These are phyloP conservation scores for Magallana gigas DNA, from an alignment of 1,140 invertebrate species.

Conservation along the genomic window DNA sequence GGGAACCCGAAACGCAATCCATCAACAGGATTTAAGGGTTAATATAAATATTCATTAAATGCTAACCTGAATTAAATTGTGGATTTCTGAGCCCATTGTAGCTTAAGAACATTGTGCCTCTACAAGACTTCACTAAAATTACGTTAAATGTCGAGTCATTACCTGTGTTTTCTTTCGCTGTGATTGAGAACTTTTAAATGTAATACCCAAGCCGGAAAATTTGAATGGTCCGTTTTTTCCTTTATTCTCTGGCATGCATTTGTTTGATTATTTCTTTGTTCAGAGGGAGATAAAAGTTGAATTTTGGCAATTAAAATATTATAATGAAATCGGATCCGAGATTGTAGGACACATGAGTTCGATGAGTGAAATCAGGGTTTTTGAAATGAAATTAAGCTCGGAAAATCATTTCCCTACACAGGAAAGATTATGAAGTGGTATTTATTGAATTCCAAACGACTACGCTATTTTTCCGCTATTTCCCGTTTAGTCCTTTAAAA, in stretches of 20 bases:
- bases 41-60: conserved; percentile 38
- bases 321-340: background rate
- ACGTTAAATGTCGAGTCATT: background rate
- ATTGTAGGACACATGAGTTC: background rate
- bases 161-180: background rate
- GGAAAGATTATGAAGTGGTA: no score
- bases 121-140: background rate
- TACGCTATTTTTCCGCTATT: no score
- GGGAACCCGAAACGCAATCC: conserved; percentile 14
- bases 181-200: background rate
- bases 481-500: no score
- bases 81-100: background rate
- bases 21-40: conserved; percentile 28
- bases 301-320: background rate
- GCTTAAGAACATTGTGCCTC: background rate
- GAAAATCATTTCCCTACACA: no score
- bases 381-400: no score
- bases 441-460: no score
- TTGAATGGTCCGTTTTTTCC: background rate
- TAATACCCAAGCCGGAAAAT: background rate
- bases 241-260: background rate
- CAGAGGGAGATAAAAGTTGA: background rate
- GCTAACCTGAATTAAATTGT: background rate
- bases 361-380: no score
- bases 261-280: background rate